Percentiles rank a stretch among this genome's conserved stretches.
Conservation (phyloP, 2,888 invertebrate species). For the Caenorhabditis sp. region DNA sequence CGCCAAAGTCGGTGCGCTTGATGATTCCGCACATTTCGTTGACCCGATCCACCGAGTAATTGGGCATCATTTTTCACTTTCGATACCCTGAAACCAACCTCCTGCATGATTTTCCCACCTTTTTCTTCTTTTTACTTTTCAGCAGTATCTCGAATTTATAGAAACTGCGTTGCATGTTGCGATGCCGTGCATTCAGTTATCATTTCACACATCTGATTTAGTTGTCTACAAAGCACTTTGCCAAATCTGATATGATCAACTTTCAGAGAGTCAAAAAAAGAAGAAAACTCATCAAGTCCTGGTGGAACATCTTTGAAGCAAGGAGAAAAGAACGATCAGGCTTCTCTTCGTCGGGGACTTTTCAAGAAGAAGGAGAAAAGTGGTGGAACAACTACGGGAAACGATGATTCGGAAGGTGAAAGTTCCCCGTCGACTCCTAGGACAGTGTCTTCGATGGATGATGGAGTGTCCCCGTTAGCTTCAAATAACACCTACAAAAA, state of each 20-base stretch:
- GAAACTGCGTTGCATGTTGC: not conserved
- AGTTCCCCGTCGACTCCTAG: slow-evolving; percentile 81
- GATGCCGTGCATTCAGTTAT: slow-evolving; percentile 14
- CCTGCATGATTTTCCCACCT: not conserved
- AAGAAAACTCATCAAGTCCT: slow-evolving; percentile 65
- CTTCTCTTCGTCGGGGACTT: slow-evolving; percentile 79
- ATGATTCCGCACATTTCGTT: slow-evolving; percentile 61
- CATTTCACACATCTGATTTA: slow-evolving; percentile 13
- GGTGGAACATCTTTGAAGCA: slow-evolving; percentile 45
- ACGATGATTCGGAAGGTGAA: slow-evolving; percentile 78
- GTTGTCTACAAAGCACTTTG: not conserved
- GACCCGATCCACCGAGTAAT: slow-evolving; percentile 53
- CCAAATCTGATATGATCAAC: not conserved
- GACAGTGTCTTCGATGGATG: slow-evolving; percentile 75
- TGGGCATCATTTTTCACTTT: slow-evolving; percentile 3
- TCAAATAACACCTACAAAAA: slow-evolving; percentile 77
- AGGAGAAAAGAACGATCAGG: slow-evolving; percentile 59
- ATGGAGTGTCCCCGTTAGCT: slow-evolving; percentile 67
- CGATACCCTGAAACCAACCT: not conserved
- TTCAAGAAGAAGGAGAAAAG: slow-evolving; percentile 80
- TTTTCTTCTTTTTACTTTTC: slow-evolving; percentile 6
- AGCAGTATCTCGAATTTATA: slow-evolving; percentile 2
- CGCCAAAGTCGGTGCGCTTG: slow-evolving; percentile 52
- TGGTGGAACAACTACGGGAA: slow-evolving; percentile 61
- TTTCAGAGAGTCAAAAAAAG: slow-evolving; percentile 63